Evolutionary conservation across 2,113 vertebrate species (phyloP), one percentile per base, ranked within the genome.

Genomic region (Piaya cayana): DNA sequence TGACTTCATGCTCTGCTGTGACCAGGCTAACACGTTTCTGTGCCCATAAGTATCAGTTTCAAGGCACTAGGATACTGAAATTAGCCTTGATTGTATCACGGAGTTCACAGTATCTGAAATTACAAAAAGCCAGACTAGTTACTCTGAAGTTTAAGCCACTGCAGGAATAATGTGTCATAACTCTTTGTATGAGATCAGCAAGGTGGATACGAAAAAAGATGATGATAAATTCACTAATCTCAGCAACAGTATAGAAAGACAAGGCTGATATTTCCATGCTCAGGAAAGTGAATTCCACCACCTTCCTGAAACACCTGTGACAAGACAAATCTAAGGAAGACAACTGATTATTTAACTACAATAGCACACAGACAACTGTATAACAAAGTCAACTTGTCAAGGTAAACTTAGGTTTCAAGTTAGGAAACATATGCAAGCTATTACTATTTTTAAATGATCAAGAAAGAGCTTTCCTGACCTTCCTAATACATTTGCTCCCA

Each of bases 1-100:
- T 93, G 97, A 86, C 88, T 50, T 82, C 60, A 14, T 55, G 88
- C 65, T 83, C 93, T 93, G 70, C 26, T 19, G 92, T 76, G 95
- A 83, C 95, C 91, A 56, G 49, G 68, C 59, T 75, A 93, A 91
- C 60, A 32, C 32, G 95, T 91, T 95, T 92, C 81, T 82, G 21
- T 68, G 58, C 71, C 82, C 80, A 3, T n/a, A 64, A 65, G 81
- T 92, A 96, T 96, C 94, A 83, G 60, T 93, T 92, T 94, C 58
- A 32, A 88, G 56, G 47, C 79, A 76, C 67, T 64, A 32, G 15
- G 70, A 80, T 42, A 56, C 58, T 70, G 70, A 88, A 72, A 50
- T 50, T 93, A 93, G 95, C 82, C 76, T 80, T 88, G 84, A 62
- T 76, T 67, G 26, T 86, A 68, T 88, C 90, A 80, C 68, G 32